Evolutionary conservation across 2,888 invertebrate species (phyloP), one percentile per base, ranked within the genome.

Genomic region (Drosophila algonquin): DNA sequence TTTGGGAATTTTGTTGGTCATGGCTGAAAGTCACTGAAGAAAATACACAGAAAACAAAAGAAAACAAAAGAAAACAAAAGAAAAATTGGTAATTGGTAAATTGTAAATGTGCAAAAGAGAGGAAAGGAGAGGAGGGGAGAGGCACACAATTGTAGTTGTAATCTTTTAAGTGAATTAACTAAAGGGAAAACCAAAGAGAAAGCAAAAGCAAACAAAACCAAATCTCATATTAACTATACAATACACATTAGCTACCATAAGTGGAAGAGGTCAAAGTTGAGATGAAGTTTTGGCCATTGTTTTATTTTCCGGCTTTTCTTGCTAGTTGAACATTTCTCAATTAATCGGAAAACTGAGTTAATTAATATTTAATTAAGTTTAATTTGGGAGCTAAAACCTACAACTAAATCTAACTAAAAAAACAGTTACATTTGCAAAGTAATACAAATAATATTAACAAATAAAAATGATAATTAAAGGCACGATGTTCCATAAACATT

Each of bases 41-140:
- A n/a, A n/a, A n/a, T n/a, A n/a, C n/a, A n/a, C n/a, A n/a, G n/a
- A n/a, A 52, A 8, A 5, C 45, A 32, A 18, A 35, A 68, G n/a
- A 72, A 48, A 64, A 79, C n/a, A n/a, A n/a, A n/a, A 67, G 21
- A 61, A 52, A 8, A 5, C 45, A 32, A 18, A 35, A 68, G n/a
- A 72, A 48, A 64, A 79, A 71, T 87, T 83, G 86, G 83, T 75
- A 79, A 71, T 87, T 83, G 86, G 83, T 75, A 81, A 83, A 62
- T 73, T 79, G 74, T 75, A 79, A 78, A 76, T 77, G 77, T 79
- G 83, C 62, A 69, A 69, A 70, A 72, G 48, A n/a, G 45, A 51
- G 57, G 21, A 21, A 0, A 21, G 3, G 21, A 21, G 21, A 21
- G 0, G 21, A 21, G 3, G 3, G 3, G 45, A 47, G 57, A 71